A percentile compares a stretch with the other conserved stretches of the same genome.
These are phyloP conservation scores for Drosophila testacea DNA, from an alignment of 2,888 invertebrate genomes.

Conservation along the genomic window DNA sequence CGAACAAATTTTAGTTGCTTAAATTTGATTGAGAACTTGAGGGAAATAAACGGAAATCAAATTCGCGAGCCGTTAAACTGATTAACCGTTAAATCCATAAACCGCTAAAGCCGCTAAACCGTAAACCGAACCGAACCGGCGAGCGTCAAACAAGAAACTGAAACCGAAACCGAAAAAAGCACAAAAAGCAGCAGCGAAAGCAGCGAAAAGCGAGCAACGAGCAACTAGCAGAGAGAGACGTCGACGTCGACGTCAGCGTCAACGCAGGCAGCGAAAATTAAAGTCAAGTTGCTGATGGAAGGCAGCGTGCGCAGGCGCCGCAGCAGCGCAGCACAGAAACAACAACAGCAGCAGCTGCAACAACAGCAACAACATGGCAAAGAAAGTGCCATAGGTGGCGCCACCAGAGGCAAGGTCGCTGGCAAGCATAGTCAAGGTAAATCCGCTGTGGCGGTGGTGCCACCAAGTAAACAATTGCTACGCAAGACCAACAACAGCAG, in stretches of 20 bases:
- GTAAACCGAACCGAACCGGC: constrained; percentile 70
- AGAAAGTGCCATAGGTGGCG: constrained; percentile 7
- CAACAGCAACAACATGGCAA: neutral
- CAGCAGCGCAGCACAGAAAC: constrained; percentile 8
- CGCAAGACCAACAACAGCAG: neutral
- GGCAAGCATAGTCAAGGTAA: neutral
- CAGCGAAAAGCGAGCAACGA: constrained; percentile 15
- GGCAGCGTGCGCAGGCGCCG: constrained; percentile 51
- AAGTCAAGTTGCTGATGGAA: constrained; percentile 31
- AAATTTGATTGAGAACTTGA: constrained; percentile 8
- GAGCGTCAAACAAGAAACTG: constrained; percentile 76
- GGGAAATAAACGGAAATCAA: constrained; percentile 10
- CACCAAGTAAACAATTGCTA: constrained; percentile 5
- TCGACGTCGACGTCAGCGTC: constrained; percentile 16
- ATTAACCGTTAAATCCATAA: constrained; percentile 2
- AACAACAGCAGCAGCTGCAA: constrained; percentile 5
- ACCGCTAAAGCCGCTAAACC: constrained; percentile 18
- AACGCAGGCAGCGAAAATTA: constrained; percentile 9
- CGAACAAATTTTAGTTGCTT: constrained; percentile 59
- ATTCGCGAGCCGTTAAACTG: constrained; percentile 12
- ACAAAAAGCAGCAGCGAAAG: constrained; percentile 22
- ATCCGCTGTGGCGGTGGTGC: constrained; percentile 23
- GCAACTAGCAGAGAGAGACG: constrained; percentile 17
- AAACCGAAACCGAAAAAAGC: constrained; percentile 66
- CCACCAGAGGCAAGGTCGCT: constrained; percentile 6